Base-by-base conservation (phyloP, 2,113 vertebrate genomes). In the Myanophis thanlyinensis region DNA sequence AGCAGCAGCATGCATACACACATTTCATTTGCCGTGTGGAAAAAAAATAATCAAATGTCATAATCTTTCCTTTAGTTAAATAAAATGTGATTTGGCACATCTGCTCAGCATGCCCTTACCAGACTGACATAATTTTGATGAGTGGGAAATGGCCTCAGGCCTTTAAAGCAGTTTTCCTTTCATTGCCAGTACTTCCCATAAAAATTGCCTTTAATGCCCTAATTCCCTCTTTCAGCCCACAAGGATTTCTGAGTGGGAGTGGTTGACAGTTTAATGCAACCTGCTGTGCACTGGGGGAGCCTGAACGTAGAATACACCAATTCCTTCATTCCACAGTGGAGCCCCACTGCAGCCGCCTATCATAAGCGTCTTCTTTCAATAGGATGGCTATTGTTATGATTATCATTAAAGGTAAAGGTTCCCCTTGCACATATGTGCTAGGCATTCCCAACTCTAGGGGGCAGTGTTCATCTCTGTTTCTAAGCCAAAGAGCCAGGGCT, bases 161-260 rank as follows among this genome's bases (percentile, higher is more conserved):
- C n/a, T n/a, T n/a, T n/a, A 89, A 13, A 88, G 27, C 87, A 93
- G 94, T 92, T 56, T 95, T 91, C 93, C 92, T 93, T 92, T 93
- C 47, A 15, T 87, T 94, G 91, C 89, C 15, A 7, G 62, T 95
- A 95, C 94, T 96, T 90, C 92, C 93, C 93, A 94, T 91, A 95
- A 92, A 95, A 67, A 40, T 91, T 95, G 93, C 94, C 94, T 95
- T 96, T 96, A 93, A 93, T 92, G 93, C 92, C 62, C 91, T 95
- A 93, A 89, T 95, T 95, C 94, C 95, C 93, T 95, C 88, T 96
- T 93, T 93, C 0, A 3, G 90, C 89, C 91, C 94, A 30, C 91
- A 54, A 93, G 54, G 90, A 11, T 92, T 92, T 95, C 89, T 94
- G 84, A 51, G 30, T 54, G 94, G 62, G 87, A 92, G 25, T 93